Conservation (phyloP, 2,113 vertebrate genomes). For the Hippoglossus stenolepis region DNA sequence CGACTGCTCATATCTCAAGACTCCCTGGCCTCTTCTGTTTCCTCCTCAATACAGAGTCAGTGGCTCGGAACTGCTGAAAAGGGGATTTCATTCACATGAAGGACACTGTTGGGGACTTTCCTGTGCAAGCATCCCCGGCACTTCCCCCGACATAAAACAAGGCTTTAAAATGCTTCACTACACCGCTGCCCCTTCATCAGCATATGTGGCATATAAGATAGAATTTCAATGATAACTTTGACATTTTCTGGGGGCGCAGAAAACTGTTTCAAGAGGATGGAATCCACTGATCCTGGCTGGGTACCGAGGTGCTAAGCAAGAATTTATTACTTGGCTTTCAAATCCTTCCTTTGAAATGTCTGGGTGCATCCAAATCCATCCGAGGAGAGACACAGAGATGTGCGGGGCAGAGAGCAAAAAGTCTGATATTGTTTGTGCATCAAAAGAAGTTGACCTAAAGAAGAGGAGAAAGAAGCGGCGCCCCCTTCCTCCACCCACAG, state of each 20-base stretch:
- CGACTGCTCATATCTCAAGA: conserved; percentile 39
- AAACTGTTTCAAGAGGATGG: conserved; percentile 57
- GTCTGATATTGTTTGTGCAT: conserved; percentile 30
- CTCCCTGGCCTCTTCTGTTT: conserved; percentile 45
- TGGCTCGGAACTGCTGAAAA: conserved; percentile 72
- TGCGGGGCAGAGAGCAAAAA: conserved; percentile 1
- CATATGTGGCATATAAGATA: conserved; percentile 68
- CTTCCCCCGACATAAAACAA: conserved; percentile 62
- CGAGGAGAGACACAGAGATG: conserved; percentile 3
- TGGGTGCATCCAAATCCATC: conserved; percentile 35
- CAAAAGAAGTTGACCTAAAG: conserved; percentile 14
- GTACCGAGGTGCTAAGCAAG: conserved; percentile 43
- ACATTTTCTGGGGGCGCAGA: conserved; percentile 65
- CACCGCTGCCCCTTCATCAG: conserved; percentile 68
- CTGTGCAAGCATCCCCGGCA: conserved; percentile 45
- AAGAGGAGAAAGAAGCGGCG: not conserved
- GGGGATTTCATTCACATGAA: conserved; percentile 64
- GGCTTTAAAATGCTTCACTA: conserved; percentile 58
- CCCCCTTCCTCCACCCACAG: not conserved
- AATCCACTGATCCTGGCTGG: conserved; percentile 58
- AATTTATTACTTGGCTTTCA: conserved; percentile 56
- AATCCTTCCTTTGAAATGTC: conserved; percentile 49
- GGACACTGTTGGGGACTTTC: conserved; percentile 69
- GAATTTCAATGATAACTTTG: conserved; percentile 74
- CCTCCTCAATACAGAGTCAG: conserved; percentile 61